Evolutionary conservation across 1,140 invertebrate species (phyloP), one percentile per base, ranked within the genome.

Genomic region (Proctacanthus coquilletti): DNA sequence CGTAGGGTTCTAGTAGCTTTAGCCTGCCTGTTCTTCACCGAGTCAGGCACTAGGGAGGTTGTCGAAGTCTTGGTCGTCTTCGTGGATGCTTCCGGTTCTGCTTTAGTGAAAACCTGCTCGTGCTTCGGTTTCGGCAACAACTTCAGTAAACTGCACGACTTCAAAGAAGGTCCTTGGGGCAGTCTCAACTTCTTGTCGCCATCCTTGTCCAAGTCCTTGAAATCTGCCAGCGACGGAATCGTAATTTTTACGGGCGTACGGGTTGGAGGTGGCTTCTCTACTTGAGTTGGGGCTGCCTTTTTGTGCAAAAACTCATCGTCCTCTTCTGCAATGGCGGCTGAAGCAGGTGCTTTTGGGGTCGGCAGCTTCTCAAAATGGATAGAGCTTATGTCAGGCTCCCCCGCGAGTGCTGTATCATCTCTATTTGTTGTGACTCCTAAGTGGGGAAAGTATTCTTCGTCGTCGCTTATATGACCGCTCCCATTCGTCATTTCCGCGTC

Each of bases 291-390:
- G 30, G 46, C 43, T 39, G 61, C 64, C 45, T 69, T 71, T 48
- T 71, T 72, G 38, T 65, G 63, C n/a, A 72, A 40, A 45, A 71
- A 71, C 47, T 72, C 70, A 53, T 72, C 70, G 45, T 71, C 69
- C 30, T 61, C 62, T 43, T 72, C 69, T 39, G 61, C 52, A 11
- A 67, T 48, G 2, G 41, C 21, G 20, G 19, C 32, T 15, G 19
- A 18, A 1, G 11, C 5, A 2, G 17, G 5, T 23, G 25, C 11
- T 40, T 43, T 43, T 4, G 56, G 56, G 40, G 45, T 43, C 0
- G 56, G 56, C 0, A 60, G 41, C 14, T 48, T 51, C 9, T 46
- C 44, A 46, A 58, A 58, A 1, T 47, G 18, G 14, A 49, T 32
- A 25, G 37, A 49, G n/a, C 55, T 47, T 8, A 56, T 52, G 14